These are phyloP conservation scores for Piprites chloris DNA, from an alignment of 2,113 vertebrate genomes.

Conservation along the genomic window DNA sequence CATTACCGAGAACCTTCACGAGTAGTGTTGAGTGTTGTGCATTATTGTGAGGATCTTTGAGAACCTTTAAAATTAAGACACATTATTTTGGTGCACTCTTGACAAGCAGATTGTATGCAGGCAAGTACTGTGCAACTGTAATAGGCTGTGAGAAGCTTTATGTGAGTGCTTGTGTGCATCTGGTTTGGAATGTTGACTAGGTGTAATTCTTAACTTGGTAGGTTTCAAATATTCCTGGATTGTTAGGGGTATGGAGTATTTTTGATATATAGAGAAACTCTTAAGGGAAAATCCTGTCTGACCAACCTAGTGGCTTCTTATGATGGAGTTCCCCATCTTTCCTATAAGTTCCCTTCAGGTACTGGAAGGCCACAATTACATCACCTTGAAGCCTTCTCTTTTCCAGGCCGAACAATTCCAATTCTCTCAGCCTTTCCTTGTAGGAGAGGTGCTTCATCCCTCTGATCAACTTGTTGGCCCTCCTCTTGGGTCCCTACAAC, in stretches of 20 bases:
- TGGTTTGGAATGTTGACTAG: neutral
- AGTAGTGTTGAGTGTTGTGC: neutral
- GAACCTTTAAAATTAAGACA: neutral
- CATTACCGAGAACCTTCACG: neutral
- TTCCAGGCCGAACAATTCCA: neutral
- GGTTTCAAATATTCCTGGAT: neutral
- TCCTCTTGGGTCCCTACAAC: neutral
- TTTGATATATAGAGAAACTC: neutral
- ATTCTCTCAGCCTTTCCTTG: neutral
- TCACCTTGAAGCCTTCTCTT: neutral
- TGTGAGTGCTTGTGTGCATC: neutral
- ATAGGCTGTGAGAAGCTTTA: neutral
- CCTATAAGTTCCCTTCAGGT: neutral
- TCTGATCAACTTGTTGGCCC: neutral
- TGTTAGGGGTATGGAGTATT: neutral
- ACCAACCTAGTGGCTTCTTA: neutral
- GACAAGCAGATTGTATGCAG: neutral
- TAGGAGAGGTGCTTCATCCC: neutral
- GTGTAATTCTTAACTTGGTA: neutral
- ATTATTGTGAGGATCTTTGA: neutral
- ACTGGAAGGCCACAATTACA: neutral
- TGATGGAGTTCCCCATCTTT: neutral
- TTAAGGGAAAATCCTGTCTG: no score
- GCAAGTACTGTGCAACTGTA: neutral
- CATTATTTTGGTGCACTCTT: neutral